These are phyloP conservation scores for Brachyhypopomus occidentalis DNA, from an alignment of 2,113 vertebrate genomes.

Conservation along the genomic window DNA sequence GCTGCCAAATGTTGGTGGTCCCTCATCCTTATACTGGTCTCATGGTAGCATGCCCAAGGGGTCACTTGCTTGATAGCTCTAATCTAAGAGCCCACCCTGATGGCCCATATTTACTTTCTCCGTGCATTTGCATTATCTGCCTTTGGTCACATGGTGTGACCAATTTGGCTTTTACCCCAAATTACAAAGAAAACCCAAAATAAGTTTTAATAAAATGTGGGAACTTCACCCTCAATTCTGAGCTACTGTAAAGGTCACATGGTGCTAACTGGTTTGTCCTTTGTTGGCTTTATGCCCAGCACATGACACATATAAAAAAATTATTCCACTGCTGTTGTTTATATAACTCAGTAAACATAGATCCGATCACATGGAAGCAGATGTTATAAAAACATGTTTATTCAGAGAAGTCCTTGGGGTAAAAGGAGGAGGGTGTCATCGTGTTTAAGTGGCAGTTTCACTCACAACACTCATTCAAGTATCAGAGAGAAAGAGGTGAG, in stretches of 20 bases:
- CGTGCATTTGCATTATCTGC: not conserved
- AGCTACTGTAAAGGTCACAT: constrained; percentile 31
- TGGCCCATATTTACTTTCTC: not conserved
- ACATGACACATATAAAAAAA: constrained; percentile 10
- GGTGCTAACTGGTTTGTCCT: not conserved
- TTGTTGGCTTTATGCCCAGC: not conserved
- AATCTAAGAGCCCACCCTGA: not conserved
- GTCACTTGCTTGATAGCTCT: not conserved
- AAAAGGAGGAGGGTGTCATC: constrained; percentile 43
- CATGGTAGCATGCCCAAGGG: not conserved
- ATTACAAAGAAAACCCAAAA: constrained; percentile 8
- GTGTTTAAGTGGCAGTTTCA: constrained; percentile 32
- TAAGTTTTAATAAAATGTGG: constrained; percentile 3
- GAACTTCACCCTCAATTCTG: constrained; percentile 13
- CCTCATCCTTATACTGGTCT: not conserved
- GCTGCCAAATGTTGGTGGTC: constrained; percentile 37
- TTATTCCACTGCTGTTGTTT: not conserved
- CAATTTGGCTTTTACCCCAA: not conserved
- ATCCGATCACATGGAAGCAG: constrained; percentile 8
- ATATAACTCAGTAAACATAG: constrained; percentile 27
- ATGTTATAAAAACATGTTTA: constrained; percentile 62
- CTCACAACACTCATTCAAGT: constrained; percentile 52
- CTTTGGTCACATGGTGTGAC: not conserved
- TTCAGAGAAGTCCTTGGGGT: constrained; percentile 52
- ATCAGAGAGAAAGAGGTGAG: constrained; percentile 29